Evolutionary conservation across 2,888 invertebrate species (phyloP), one percentile per base, ranked within the genome.

Genomic region (Serrognathus titanus): DNA sequence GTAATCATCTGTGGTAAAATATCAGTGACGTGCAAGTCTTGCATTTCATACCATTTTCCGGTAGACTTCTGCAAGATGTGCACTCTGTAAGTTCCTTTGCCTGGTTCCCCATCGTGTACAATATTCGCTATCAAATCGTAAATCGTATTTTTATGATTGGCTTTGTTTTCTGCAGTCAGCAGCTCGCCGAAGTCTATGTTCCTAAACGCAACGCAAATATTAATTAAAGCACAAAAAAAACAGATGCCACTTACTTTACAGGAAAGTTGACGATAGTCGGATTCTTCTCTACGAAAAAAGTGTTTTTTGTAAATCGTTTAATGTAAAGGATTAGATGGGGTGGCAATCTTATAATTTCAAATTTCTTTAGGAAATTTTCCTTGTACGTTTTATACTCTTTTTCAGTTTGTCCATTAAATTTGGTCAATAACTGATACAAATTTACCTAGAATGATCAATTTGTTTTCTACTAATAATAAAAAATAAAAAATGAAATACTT

Each of bases 211-310:
- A 40, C 10, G 11, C 10, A 40, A 35, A 13, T 7, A 38, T 8
- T 11, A 49, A 11, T 49, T 49, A n/a, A 35, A 8, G 11, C 11
- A 8, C 4, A 36, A 41, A 41, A 35, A 45, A 40, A 16, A 39
- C 39, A 39, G 47, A n/a, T 31, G 24, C 20, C 43, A 84, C 90
- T 86, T 82, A 97, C 94, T 95, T 97, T 59, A 99, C 95, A 3
- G 99, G 99, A 76, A 99, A 99, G 77, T 99, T 99, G 2, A 99
- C 98, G 71, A 99, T 99, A 0, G 99, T 99, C 1, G 97, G 97
- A 81, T 99, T 99, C 79, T 99, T 99, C 77, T 99, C 99, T 12
- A 97, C 85, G 71, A 97, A 99, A 80, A 98, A 99, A 5, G 96
- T 97, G 75, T 99, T 99, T 79, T 97, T 99, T 1, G 97, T 97